Evolutionary conservation across 2,113 vertebrate genomes (phyloP).

Genomic region (Gavia stellata): DNA sequence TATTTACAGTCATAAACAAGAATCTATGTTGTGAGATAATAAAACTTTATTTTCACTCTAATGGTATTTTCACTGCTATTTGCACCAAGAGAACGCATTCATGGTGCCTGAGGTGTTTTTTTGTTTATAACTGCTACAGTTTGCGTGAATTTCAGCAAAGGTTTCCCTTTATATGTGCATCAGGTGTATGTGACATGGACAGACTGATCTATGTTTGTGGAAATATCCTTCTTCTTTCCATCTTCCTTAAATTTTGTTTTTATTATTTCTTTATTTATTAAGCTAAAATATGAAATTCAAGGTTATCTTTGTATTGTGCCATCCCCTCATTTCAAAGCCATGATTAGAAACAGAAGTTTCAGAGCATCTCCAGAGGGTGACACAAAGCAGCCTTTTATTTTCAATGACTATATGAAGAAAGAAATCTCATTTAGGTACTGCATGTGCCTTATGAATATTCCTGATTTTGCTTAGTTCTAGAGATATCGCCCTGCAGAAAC

Average conservation of each 20-base stretch:
- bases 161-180: not conserved
- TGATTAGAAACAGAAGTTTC: not conserved
- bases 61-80: not conserved
- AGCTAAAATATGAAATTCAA: not conserved
- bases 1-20: slow-evolving; percentile 15
- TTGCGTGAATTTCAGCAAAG: not conserved
- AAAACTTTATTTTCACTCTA: slow-evolving; percentile 25
- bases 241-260: not conserved
- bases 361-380: not conserved
- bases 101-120: not conserved
- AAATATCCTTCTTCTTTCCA: not conserved
- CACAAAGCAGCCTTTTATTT: not conserved
- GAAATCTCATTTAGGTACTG: not conserved
- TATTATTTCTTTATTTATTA: not conserved
- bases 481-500: not conserved
- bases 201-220: not conserved
- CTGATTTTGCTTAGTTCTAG: not conserved
- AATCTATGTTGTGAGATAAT: not conserved
- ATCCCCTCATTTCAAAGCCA: not conserved
- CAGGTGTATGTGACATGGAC: not conserved
- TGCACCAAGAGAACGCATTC: not conserved
- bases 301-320: not conserved
- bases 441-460: not conserved
- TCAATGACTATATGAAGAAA: not conserved
- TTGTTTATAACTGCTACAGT: not conserved